Evolutionary conservation across 2,113 vertebrate genomes (phyloP).

Genomic region (Hystrix cristata): DNA sequence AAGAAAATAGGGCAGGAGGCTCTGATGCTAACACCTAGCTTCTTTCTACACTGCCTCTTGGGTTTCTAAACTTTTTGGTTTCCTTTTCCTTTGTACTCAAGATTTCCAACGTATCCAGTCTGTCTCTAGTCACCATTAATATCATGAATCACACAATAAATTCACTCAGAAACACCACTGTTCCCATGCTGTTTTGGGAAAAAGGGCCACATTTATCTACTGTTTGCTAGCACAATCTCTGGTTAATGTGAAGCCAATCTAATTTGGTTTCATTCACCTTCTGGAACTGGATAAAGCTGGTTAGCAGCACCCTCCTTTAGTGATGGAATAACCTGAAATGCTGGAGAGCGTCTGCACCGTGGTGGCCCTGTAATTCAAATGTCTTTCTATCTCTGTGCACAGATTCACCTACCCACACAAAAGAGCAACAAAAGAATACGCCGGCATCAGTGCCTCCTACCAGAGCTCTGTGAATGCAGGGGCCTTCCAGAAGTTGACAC

Average conservation of each 20-base stretch:
- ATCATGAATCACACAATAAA: background rate
- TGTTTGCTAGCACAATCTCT: background rate
- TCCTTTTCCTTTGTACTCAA: background rate
- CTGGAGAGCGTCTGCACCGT: background rate
- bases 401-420: constrained; percentile 17
- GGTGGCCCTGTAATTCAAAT: constrained; percentile 40
- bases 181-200: background rate
- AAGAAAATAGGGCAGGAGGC: background rate
- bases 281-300: background rate
- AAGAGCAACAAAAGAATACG: background rate
- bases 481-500: background rate
- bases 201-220: background rate
- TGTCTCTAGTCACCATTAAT: background rate
- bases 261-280: constrained; percentile 40
- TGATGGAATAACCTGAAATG: constrained; percentile 55
- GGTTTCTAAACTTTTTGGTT: background rate
- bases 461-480: background rate
- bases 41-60: background rate
- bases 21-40: background rate
- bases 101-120: background rate
- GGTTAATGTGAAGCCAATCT: background rate
- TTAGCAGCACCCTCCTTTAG: constrained; percentile 5
- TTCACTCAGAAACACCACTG: background rate
- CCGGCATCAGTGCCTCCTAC: background rate
- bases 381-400: constrained; percentile 43